Base-by-base conservation (phyloP, 2,888 invertebrate genomes). In the Priocnemis perturbator region DNA sequence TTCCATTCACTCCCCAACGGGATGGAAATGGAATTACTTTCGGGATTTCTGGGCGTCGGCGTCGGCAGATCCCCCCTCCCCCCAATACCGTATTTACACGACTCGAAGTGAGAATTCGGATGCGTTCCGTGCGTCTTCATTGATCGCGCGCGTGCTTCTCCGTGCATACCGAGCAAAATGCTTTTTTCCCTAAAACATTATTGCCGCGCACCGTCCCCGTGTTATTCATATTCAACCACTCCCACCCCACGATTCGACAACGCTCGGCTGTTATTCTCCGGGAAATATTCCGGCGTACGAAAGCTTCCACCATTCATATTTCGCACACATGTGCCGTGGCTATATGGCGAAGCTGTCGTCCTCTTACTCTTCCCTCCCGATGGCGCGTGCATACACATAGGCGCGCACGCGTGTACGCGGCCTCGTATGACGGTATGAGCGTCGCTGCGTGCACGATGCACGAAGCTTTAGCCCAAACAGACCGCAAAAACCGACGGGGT, bases 401-500 rank as follows among this genome's bases (percentile, higher is more conserved):
- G 62, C 20, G 7, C 20, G 21, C 30, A 19, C 21, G 47, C 65
- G 37, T 55, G 52, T 37, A 67, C 53, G 72, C 37, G 7, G 7
- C 1, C 7, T 37, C 11, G 37, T 11, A 1, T 37, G 60, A 23
- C 55, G 67, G 64, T 58, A 67, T 64, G 62, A 60, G 57, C 57
- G 53, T 50, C 57, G 53, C 53, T 23, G 23, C 26, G 19, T 56
- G 21, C 23, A 26, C 61, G 67, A 52, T 50, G 62, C 60, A 64
- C 52, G 64, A 30, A 57, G 44, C 48, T 44, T 53, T 56, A 55
- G 17, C 58, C 48, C 66, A 71, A 74, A 71, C 64, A 73, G 76
- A 71, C 73, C 73, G 58, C 73, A 62, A 67, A 60, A 70, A 77
- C 69, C 74, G 21, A 26, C 63, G 64, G 59, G 62, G 64, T 78